Percentiles rank a stretch among this genome's conserved stretches.
Conservation (phyloP, 2,113 vertebrate genomes). For the Procavia capensis region DNA sequence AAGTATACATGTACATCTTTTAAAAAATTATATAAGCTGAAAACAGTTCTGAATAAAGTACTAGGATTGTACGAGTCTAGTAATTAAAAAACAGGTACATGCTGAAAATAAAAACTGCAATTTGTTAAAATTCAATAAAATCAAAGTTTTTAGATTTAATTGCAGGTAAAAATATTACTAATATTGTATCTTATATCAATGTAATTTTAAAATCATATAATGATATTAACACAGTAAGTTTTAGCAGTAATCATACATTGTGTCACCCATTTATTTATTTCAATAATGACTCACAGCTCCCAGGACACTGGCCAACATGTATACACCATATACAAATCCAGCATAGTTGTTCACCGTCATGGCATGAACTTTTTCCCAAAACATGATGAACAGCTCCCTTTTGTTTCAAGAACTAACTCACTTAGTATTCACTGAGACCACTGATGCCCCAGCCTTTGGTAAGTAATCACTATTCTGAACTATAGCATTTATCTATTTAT, state of each 20-base stretch:
- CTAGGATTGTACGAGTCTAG: neutral
- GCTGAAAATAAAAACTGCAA: slow-evolving; percentile 53
- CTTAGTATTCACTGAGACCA: neutral
- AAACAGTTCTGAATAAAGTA: slow-evolving; percentile 45
- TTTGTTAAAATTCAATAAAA: slow-evolving; percentile 64
- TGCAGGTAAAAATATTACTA: neutral
- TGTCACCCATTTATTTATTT: slow-evolving; percentile 29
- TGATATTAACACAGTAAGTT: slow-evolving; percentile 19
- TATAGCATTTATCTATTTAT: neutral
- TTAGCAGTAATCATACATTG: slow-evolving; percentile 34
- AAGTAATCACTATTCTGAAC: neutral
- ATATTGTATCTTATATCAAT: neutral
- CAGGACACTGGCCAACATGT: neutral
- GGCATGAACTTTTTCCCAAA: neutral
- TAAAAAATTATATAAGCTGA: slow-evolving; percentile 52
- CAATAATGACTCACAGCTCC: slow-evolving; percentile 14
- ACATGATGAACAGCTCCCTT: neutral
- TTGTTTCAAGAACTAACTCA: neutral
- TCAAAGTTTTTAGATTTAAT: slow-evolving; percentile 53
- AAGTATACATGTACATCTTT: slow-evolving; percentile 3
- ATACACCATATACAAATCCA: slow-evolving; percentile 39
- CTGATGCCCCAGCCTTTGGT: neutral
- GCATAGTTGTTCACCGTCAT: neutral
- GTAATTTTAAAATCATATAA: slow-evolving; percentile 2
- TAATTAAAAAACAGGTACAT: slow-evolving; percentile 47